Percentiles rank a stretch among this genome's conserved stretches.
Evolutionary conservation across 2,113 vertebrate species (phyloP).

Genomic region (Cyphotilapia sp.): DNA sequence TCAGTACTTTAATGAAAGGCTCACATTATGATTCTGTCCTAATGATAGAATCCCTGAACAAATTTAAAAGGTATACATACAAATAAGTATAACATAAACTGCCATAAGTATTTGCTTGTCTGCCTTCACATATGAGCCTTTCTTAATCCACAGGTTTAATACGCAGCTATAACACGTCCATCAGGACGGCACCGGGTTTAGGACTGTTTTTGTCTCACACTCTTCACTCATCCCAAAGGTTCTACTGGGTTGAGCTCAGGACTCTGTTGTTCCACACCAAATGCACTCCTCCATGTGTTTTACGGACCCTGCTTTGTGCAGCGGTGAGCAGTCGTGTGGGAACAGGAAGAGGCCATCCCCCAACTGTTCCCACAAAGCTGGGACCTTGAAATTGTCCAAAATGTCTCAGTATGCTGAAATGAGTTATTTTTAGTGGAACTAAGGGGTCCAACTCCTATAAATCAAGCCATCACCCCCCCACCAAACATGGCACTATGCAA

Average conservation of each 20-base stretch:
- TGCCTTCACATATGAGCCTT: not conserved
- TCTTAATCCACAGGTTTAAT: not conserved
- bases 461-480: not conserved
- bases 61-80: not conserved
- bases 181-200: not conserved
- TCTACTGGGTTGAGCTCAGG: rapidly evolving
- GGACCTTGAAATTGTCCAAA: rapidly evolving
- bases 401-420: not conserved
- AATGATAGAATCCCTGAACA: rapidly evolving
- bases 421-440: rapidly evolving
- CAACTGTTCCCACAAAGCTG: not conserved
- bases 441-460: rapidly evolving
- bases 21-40: rapidly evolving
- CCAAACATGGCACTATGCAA: not conserved
- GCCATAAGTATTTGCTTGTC: not conserved
- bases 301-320: rapidly evolving
- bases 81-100: not conserved
- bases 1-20: not conserved
- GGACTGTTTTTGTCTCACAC: rapidly evolving
- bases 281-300: rapidly evolving
- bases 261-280: not conserved
- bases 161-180: not conserved
- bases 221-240: not conserved
- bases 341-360: rapidly evolving
- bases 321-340: rapidly evolving